Percentiles rank a stretch among this genome's conserved stretches.
These are phyloP conservation scores for Dolichotis patagonum DNA, from an alignment of 2,113 vertebrate genomes.

Conservation along the genomic window DNA sequence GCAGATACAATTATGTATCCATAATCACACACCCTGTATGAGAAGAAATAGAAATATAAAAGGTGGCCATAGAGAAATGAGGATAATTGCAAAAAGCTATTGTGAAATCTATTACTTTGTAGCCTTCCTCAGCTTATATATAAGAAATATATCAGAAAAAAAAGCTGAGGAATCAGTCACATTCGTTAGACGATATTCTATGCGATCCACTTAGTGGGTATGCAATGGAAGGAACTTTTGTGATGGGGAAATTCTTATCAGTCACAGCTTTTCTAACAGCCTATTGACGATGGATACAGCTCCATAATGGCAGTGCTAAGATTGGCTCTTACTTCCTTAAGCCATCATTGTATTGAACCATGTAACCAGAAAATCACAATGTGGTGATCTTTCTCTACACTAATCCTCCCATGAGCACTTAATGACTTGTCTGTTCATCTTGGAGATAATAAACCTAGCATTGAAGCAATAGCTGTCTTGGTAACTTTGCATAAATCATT, in stretches of 20 bases:
- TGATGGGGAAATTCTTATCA: conserved; percentile 75
- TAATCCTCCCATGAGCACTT: conserved; percentile 85
- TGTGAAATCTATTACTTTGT: conserved; percentile 25
- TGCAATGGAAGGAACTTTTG: conserved; percentile 70
- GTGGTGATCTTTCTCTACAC: conserved; percentile 84
- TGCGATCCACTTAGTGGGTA: conserved; percentile 55
- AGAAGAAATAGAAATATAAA: neutral
- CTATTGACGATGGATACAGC: conserved; percentile 76
- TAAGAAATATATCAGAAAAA: conserved; percentile 51
- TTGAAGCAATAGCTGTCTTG: conserved; percentile 84
- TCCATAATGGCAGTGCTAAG: conserved; percentile 82
- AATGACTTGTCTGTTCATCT: conserved; percentile 87
- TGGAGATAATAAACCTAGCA: conserved; percentile 88
- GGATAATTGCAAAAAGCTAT: conserved; percentile 13
- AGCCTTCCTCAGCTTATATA: neutral
- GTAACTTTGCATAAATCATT: conserved; percentile 88
- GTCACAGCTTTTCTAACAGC: conserved; percentile 81
- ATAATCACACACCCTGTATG: neutral
- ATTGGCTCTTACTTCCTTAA: conserved; percentile 87
- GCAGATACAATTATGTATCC: neutral
- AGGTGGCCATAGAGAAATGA: conserved; percentile 40
- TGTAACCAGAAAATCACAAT: conserved; percentile 88
- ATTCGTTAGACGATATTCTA: conserved; percentile 68
- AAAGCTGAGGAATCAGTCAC: conserved; percentile 65
- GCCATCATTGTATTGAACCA: conserved; percentile 86